Evolutionary conservation across 2,888 invertebrate species (phyloP).

Genomic region (Anthrax anthrax): DNA sequence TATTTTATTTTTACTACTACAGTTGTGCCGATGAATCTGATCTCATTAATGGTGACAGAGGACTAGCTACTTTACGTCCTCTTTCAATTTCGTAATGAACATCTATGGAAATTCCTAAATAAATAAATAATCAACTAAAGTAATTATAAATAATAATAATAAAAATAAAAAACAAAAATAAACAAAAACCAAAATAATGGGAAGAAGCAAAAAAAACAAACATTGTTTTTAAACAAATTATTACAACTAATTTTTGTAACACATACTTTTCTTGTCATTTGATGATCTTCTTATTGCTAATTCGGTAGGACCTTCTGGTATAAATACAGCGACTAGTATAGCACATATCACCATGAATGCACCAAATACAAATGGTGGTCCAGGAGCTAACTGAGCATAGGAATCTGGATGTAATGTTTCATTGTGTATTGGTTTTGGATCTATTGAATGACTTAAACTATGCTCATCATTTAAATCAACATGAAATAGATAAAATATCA

Average conservation of each 20-base stretch:
- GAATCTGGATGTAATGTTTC: constrained; percentile 31
- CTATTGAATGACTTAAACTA: constrained; percentile 14
- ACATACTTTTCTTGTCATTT: constrained; percentile 46
- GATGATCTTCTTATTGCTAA: constrained; percentile 32
- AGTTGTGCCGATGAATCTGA: constrained; percentile 60
- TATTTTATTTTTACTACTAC: constrained; percentile 40
- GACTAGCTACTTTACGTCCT: constrained; percentile 59
- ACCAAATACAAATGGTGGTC: constrained; percentile 97
- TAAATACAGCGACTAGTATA: constrained; percentile 78
- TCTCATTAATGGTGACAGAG: constrained; percentile 66
- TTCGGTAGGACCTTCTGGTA: constrained; percentile 50
- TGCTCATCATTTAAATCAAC: constrained; percentile 84
- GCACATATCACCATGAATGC: constrained; percentile 93
- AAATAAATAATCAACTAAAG: not conserved
- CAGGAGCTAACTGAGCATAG: constrained; percentile 68
- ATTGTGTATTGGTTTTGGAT: constrained; percentile 28
- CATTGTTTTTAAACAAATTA: not conserved
- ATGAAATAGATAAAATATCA: constrained; percentile 96
- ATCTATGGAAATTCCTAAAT: constrained; percentile 52
- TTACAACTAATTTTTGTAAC: not conserved
- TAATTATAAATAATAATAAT: not conserved
- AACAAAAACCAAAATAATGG: not conserved
- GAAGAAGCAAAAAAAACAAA: not conserved
- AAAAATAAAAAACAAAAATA: constrained; percentile 3
- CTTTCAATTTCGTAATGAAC: constrained; percentile 71